A percentile compares a stretch with the other conserved stretches of the same genome.
These are phyloP conservation scores for Cryptoleucopteryx plumbea DNA, from an alignment of 2,113 vertebrate genomes.

Conservation along the genomic window DNA sequence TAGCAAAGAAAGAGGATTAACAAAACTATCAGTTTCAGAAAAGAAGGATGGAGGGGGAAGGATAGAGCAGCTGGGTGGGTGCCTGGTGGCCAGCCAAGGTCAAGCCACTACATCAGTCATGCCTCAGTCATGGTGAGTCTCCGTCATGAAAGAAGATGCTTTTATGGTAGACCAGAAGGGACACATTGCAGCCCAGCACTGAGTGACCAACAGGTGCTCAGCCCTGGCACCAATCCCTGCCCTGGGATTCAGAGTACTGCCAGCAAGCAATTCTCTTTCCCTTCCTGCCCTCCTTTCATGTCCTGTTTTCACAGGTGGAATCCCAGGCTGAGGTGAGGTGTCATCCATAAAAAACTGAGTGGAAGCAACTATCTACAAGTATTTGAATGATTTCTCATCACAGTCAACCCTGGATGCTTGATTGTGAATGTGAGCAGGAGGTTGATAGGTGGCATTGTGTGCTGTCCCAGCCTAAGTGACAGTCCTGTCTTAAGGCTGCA, in stretches of 20 bases:
- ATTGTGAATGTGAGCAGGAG: neutral
- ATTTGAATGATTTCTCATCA: neutral
- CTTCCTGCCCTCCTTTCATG: neutral
- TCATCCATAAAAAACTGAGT: neutral
- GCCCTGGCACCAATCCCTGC: neutral
- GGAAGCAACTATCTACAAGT: neutral
- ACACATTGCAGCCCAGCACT: neutral
- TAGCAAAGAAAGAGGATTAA: neutral
- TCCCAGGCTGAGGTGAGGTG: neutral
- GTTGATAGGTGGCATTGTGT: accelerated
- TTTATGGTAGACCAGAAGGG: neutral
- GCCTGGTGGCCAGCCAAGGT: neutral
- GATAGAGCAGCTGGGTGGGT: neutral
- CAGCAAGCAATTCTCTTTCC: neutral
- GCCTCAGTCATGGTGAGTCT: neutral
- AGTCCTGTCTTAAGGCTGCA: neutral
- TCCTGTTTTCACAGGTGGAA: neutral
- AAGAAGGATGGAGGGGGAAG: neutral
- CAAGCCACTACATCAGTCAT: neutral
- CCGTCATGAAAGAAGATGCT: neutral
- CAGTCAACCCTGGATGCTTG: neutral
- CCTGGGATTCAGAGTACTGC: neutral
- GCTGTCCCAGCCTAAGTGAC: neutral
- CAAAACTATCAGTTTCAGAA: neutral
- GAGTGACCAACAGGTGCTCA: neutral